Percentiles rank a stretch among this genome's conserved stretches.
phyloP scores from a whole-genome alignment of 1,140 invertebrate genomes.

The Phortica variegata region DNA sequence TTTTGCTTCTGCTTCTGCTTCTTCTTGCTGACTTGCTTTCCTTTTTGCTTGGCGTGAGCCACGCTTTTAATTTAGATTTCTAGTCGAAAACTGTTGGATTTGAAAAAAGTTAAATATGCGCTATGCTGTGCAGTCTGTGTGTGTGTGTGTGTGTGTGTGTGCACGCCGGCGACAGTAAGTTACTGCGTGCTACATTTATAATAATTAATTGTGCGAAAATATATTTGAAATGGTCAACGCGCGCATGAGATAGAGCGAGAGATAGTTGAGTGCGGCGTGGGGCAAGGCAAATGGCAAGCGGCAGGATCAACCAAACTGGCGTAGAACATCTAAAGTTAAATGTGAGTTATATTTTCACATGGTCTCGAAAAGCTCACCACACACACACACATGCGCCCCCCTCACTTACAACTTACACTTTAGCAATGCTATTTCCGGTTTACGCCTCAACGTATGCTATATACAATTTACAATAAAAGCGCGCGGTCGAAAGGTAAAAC shows the following conservation, averaged over 20 bases:
- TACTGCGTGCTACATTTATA: conserved; percentile 47
- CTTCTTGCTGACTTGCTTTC: too few species aligned
- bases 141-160: conserved; percentile 10
- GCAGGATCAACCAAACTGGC: background rate
- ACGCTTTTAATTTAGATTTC: too few species aligned
- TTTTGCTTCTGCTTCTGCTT: conserved; percentile 2
- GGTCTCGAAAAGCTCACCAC: too few species aligned
- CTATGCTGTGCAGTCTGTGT: conserved; percentile 9
- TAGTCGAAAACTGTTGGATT: background rate
- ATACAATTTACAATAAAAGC: too few species aligned
- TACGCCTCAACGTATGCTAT: too few species aligned
- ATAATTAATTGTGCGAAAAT: conserved; percentile 54
- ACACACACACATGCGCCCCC: too few species aligned
- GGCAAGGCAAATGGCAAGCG: too few species aligned
- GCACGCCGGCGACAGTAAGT: conserved; percentile 3
- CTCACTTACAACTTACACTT: too few species aligned
- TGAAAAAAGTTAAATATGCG: conserved; percentile 1
- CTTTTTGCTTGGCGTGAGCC: too few species aligned
- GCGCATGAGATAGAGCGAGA: background rate
- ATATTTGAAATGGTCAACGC: conserved; percentile 47
- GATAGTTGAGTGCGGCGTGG: too few species aligned
- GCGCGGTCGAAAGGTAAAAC: too few species aligned
- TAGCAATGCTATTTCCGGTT: too few species aligned
- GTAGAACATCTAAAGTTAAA: conserved; percentile 19
- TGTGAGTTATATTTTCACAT: conserved; percentile 50